Evolutionary conservation across 2,113 vertebrate species (phyloP), one percentile per base, ranked within the genome.

Genomic region (Pseudorhombus dupliciocellatus): DNA sequence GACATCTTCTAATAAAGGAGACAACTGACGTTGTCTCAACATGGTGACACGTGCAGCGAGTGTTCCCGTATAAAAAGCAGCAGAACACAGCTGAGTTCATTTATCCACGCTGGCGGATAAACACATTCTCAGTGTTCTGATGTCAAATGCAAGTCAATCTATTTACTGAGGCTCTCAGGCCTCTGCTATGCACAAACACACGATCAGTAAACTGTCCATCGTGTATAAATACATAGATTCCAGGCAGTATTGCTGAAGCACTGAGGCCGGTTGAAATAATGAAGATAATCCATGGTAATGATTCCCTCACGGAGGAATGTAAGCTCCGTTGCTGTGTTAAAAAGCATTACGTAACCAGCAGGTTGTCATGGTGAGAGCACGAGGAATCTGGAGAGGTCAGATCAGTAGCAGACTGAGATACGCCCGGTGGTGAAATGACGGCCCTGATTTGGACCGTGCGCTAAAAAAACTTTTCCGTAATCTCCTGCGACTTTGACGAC

Each of bases 261-360:
- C 10, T 50, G 46, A 21, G 8, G 46, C 46, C 8, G 6, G 8
- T 21, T n/a, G 14, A 50, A 50, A 50, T n/a, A 50, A n/a, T 50
- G 1, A 9, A 50, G 18, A 50, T 50, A 60, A 26, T 57, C 55
- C 8, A 69, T 28, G n/a, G 55, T 7, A 18, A 18, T 20, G 42
- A 46, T 21, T 22, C 60, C 60, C 40, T 66, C 44, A 21, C 21
- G 14, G n/a, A 69, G 37, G 70, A 80, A 84, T 65, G 55, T 10
- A 51, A 21, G 40, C 54, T 51, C 10, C 61, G 21, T 46, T 71
- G 42, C 57, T 63, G 44, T 67, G 62, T 63, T 18, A 22, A 18
- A 44, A n/a, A 56, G 54, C 25, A 10, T 65, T 77, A 42, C 63
- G 31, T 42, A 46, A 76, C 55, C 40, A 63, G 24, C 58, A 22